Evolutionary conservation across 2,113 vertebrate genomes (phyloP).

Genomic region (human): GRCh38 chr1:48549001-48549500

Average conservation of each 20-base stretch:
- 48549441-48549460: not conserved
- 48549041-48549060: not conserved
- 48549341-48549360: constrained; percentile 38
- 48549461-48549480: not conserved
- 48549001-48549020: not conserved
- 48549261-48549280: not conserved
- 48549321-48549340: constrained; percentile 29
- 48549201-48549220: constrained; percentile 46
- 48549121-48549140: constrained; percentile 39
- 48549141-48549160: constrained; percentile 52
- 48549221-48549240: constrained; percentile 56
- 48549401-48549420: not conserved
- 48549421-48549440: not conserved
- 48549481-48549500: not conserved
- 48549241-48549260: constrained; percentile 52
- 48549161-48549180: not conserved
- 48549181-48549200: constrained; percentile 57
- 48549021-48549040: constrained; percentile 11
- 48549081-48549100: constrained; percentile 12
- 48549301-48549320: not conserved
- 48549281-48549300: constrained; percentile 39
- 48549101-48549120: not conserved
- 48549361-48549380: not conserved
- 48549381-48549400: constrained; percentile 25
- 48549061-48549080: not conserved